These are phyloP conservation scores for Leptopterna dolabrata DNA, from an alignment of 2,888 invertebrate species.

Conservation along the genomic window DNA sequence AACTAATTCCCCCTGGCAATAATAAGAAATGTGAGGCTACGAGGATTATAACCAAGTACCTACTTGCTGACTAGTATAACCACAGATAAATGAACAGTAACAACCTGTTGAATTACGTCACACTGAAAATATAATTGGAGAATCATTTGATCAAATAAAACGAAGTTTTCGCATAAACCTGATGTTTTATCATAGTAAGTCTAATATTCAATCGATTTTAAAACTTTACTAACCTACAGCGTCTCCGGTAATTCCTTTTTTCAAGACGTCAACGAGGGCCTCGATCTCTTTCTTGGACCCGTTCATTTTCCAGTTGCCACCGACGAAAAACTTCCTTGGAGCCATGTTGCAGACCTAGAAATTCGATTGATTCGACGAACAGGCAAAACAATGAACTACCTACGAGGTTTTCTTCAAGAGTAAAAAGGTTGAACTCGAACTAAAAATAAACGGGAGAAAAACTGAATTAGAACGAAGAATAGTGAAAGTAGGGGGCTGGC, in stretches of 20 bases:
- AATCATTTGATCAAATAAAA: too few relatives aligned
- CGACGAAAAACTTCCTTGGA: conserved; percentile 93
- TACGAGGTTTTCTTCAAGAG: neutral
- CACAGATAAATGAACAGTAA: too few relatives aligned
- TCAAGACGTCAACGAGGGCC: conserved; percentile 82
- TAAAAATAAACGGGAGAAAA: neutral
- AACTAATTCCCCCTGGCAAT: too few relatives aligned
- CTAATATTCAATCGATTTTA: too few relatives aligned
- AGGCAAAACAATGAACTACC: neutral
- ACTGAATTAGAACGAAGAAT: neutral
- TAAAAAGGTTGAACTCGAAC: neutral
- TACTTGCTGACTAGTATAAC: too few relatives aligned
- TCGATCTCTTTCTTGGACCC: conserved; percentile 86
- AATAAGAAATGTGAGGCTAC: too few relatives aligned
- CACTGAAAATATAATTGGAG: too few relatives aligned
- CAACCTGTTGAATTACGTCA: too few relatives aligned
- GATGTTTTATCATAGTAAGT: too few relatives aligned
- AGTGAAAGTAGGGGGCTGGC: neutral
- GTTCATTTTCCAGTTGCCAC: conserved; percentile 99
- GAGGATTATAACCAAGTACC: too few relatives aligned
- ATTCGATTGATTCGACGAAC: neutral
- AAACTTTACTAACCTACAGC: conserved; percentile 23
- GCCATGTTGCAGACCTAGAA: conserved; percentile 26
- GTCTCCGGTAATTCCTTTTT: conserved; percentile 68
- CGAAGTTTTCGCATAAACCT: too few relatives aligned